phyloP scores from a whole-genome alignment of 2,888 invertebrate genomes.

The Cephus rjabovi region DNA sequence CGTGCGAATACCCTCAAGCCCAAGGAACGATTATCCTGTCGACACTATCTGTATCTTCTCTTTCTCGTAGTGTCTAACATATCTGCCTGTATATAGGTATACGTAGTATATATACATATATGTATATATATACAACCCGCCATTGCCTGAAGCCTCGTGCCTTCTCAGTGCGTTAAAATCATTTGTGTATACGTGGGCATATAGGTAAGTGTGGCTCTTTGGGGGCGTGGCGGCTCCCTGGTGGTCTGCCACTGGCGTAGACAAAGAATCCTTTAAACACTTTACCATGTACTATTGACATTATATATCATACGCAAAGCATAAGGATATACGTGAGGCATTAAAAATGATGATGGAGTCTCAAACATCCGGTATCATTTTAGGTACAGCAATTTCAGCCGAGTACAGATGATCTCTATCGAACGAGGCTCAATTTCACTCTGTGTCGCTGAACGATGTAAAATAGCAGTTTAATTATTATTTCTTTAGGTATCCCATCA shows the following conservation, averaged over 20 bases:
- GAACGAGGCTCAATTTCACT: background rate
- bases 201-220: constrained; percentile 46
- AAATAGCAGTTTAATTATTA: background rate
- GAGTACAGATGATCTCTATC: background rate
- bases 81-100: constrained; percentile 2
- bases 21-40: constrained; percentile 59
- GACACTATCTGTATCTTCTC: constrained; percentile 45
- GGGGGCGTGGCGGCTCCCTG: constrained; percentile 62
- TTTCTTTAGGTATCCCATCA: no score
- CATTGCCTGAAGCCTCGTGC: constrained; percentile 28
- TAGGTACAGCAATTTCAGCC: background rate
- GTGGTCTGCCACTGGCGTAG: constrained; percentile 59
- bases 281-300: background rate
- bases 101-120: constrained; percentile 9
- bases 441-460: background rate
- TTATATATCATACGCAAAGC: background rate
- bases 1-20: constrained; percentile 27
- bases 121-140: constrained; percentile 16
- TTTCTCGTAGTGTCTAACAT: background rate
- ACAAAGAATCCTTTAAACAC: background rate
- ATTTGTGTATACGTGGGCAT: constrained; percentile 33
- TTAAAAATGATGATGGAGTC: background rate
- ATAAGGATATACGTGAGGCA: background rate
- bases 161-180: constrained; percentile 38
- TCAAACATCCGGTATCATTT: background rate